Evolutionary conservation across 2,888 invertebrate genomes (phyloP), one percentile per base, ranked within the genome.

Genomic region (Mayetiola destructor): DNA sequence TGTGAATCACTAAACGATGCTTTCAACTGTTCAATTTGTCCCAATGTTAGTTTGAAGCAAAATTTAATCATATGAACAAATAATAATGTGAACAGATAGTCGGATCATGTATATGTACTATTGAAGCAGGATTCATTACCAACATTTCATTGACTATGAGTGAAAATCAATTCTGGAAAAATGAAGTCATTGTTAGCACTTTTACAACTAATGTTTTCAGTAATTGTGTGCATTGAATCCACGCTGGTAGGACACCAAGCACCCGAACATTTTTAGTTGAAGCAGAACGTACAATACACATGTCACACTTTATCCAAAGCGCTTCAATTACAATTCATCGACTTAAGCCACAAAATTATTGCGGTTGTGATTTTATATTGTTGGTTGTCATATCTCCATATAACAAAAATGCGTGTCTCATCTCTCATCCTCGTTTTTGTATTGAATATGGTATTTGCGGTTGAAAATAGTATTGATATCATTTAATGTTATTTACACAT

Each of bases 401-500:
- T 48, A 48, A 48, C 27, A 48, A 48, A 48, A 27, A 48, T 48
- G 48, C 48, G 27, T 32, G 32, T 32, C 32, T 12, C 32, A 12
- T 32, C 32, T 6, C 12, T 9, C 32, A 32, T 32, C 12, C 32
- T 6, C 8, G 8, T 32, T 32, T 6, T 12, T 32, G 32, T 32
- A 32, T 12, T 32, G 48, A 48, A 23, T 27, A 48, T 48, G 27
- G 48, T 48, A 48, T 48, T 27, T 48, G 27, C 27, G 48, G 48
- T n/a, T n/a, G n/a, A 48, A 48, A 48, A 48, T 48, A 16, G 30
- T 27, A 55, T 37, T 36, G 27, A 55, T 55, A 55, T 55, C 36
- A 56, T 36, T 39, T 39, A 56, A 27, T 53, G 53, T 56, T 56
- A 56, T 56, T 56, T 56, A 39, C 56, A 56, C 56, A 56, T 56